Percentiles rank a stretch among this genome's conserved stretches.
Conservation (phyloP, 2,888 invertebrate species). For the Troides helena region DNA sequence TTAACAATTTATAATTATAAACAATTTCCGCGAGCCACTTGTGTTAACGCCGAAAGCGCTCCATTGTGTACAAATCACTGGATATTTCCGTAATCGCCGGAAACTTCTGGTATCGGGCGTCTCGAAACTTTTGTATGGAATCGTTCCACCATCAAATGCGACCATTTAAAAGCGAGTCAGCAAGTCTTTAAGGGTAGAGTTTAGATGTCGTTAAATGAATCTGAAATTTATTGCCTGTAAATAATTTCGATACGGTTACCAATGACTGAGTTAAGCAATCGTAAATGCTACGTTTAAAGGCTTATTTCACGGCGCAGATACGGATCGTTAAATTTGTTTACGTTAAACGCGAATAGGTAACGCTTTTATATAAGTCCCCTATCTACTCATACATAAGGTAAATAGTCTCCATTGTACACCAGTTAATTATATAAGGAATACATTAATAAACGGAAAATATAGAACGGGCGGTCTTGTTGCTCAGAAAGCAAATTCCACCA, state of each 20-base stretch:
- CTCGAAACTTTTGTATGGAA: constrained; percentile 4
- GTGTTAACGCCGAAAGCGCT: not conserved
- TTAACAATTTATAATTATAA: no score
- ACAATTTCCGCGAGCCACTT: not conserved
- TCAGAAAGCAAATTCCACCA: no score
- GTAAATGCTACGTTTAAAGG: constrained; percentile 22
- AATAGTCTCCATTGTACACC: no score
- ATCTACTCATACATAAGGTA: no score
- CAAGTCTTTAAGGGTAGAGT: constrained; percentile 21
- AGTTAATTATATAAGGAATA: no score
- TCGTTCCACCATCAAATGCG: not conserved
- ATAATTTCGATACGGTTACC: constrained; percentile 28
- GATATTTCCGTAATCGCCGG: not conserved
- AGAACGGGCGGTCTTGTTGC: no score
- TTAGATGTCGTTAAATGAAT: constrained; percentile 26
- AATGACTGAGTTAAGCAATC: constrained; percentile 25
- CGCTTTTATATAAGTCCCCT: no score
- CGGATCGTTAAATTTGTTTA: constrained; percentile 21
- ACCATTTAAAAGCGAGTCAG: constrained; percentile 16
- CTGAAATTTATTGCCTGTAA: constrained; percentile 28
- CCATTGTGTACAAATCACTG: constrained; percentile 4
- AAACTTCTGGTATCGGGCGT: not conserved
- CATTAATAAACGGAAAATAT: no score
- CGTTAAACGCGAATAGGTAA: not conserved
- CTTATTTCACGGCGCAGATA: constrained; percentile 18